phyloP scores from a whole-genome alignment of 2,888 invertebrate species.

The Lobophora halterata region DNA sequence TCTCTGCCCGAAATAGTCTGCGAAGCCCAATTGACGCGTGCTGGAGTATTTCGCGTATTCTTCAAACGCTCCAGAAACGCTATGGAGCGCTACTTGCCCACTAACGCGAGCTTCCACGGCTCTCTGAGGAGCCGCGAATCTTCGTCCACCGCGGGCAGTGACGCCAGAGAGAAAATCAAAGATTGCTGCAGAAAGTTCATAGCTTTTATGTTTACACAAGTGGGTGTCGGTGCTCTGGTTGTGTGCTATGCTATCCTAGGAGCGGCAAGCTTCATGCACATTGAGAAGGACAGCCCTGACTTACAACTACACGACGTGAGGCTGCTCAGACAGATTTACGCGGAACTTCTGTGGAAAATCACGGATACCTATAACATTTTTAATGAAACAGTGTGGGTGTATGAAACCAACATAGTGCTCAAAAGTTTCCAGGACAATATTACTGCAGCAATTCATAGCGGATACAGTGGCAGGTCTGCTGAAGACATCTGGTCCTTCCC shows the following conservation, averaged over 20 bases:
- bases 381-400: constrained; percentile 83
- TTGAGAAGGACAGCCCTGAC: constrained; percentile 84
- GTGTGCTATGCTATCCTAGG: constrained; percentile 93
- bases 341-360: constrained; percentile 85
- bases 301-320: constrained; percentile 74
- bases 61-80: constrained; percentile 21
- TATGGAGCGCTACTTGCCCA: constrained; percentile 64
- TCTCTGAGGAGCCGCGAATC: constrained; percentile 85
- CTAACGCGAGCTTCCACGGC: constrained; percentile 74
- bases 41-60: constrained; percentile 36
- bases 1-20: constrained; percentile 61
- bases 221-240: constrained; percentile 93
- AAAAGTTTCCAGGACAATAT: constrained; percentile 85
- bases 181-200: constrained; percentile 92
- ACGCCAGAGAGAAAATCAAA: constrained; percentile 88
- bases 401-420: constrained; percentile 82
- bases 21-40: constrained; percentile 33
- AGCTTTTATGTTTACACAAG: constrained; percentile 96
- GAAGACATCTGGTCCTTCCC: constrained; percentile 92
- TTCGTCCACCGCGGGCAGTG: constrained; percentile 83
- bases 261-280: constrained; percentile 89
- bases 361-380: constrained; percentile 85
- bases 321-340: constrained; percentile 78
- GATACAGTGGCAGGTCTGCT: constrained; percentile 86
- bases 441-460: constrained; percentile 83